Conservation (phyloP, 2,113 vertebrate genomes). For the Protomyctophum bolini region DNA sequence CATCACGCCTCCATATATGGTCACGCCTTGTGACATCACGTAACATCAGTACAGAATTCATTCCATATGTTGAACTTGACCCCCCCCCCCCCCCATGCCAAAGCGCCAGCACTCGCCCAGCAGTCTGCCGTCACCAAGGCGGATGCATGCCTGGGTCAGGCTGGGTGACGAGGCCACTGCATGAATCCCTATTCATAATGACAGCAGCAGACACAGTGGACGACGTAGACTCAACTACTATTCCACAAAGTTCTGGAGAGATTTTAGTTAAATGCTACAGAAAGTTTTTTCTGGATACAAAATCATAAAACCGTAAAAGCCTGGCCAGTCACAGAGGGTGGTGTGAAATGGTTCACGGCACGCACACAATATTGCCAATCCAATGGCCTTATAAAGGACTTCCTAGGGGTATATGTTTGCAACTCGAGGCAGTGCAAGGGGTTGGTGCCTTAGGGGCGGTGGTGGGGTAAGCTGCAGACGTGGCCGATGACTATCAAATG, state of each 20-base stretch:
- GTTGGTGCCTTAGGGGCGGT: conserved; percentile 24
- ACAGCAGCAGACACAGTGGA: too few species aligned
- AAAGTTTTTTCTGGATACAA: conserved; percentile 53
- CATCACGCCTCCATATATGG: too few species aligned
- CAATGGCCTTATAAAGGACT: conserved; percentile 74
- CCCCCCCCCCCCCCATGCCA: too few species aligned
- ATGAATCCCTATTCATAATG: too few species aligned
- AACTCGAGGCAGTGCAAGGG: conserved; percentile 53
- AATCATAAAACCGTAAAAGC: conserved; percentile 61
- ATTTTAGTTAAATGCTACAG: conserved; percentile 41
- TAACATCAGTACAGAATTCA: too few species aligned
- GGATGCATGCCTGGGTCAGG: too few species aligned
- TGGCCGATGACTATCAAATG: conserved; percentile 58
- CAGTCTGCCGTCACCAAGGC: too few species aligned
- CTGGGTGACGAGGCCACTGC: too few species aligned
- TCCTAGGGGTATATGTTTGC: conserved; percentile 65
- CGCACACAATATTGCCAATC: conserved; percentile 71
- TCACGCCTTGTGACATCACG: too few species aligned
- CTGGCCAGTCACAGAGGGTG: conserved; percentile 51
- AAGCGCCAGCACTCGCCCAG: too few species aligned
- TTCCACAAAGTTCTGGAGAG: conserved; percentile 1
- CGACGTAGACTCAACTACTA: not conserved
- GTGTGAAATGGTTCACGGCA: conserved; percentile 68
- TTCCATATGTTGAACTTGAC: too few species aligned
- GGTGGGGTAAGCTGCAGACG: conserved; percentile 26